Evolutionary conservation across 2,888 invertebrate species (phyloP).

Genomic region (Cheilosia impressa): DNA sequence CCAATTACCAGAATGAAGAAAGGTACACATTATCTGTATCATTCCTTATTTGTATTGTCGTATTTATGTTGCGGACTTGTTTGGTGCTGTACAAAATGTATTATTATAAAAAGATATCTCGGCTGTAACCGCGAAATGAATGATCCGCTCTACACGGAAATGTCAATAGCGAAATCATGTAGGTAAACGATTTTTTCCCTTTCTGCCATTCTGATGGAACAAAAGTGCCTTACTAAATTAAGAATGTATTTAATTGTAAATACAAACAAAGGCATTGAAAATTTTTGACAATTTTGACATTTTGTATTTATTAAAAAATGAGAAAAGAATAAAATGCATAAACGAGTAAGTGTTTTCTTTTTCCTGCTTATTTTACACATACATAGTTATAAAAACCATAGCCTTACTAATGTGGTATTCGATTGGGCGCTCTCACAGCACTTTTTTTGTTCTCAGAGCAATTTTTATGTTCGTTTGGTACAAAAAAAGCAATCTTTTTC

Average conservation of each 20-base stretch:
- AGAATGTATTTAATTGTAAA: neutral
- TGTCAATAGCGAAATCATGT: neutral
- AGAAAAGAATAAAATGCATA: constrained; percentile 6
- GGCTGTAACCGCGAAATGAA: neutral
- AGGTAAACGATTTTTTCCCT: neutral
- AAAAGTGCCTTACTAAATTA: constrained; percentile 8
- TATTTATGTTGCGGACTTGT: constrained; percentile 1
- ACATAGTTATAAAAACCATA: too few relatives aligned
- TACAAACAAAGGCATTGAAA: neutral
- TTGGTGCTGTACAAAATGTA: constrained; percentile 41
- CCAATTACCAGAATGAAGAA: constrained; percentile 4
- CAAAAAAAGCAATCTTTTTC: too few relatives aligned
- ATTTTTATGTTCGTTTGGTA: too few relatives aligned
- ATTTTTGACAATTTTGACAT: constrained; percentile 4
- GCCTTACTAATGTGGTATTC: too few relatives aligned
- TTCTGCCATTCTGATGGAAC: constrained; percentile 32
- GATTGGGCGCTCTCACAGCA: too few relatives aligned
- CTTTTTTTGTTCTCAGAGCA: too few relatives aligned
- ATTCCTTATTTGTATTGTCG: constrained; percentile 49
- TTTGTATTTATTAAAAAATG: constrained; percentile 6
- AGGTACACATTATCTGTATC: constrained; percentile 3
- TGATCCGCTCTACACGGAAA: neutral
- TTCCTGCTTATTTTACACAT: too few relatives aligned
- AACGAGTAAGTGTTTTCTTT: neutral
- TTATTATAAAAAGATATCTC: neutral